Base-by-base conservation (phyloP, 1,140 invertebrate species). In the Neodiprion virginianus region DNA sequence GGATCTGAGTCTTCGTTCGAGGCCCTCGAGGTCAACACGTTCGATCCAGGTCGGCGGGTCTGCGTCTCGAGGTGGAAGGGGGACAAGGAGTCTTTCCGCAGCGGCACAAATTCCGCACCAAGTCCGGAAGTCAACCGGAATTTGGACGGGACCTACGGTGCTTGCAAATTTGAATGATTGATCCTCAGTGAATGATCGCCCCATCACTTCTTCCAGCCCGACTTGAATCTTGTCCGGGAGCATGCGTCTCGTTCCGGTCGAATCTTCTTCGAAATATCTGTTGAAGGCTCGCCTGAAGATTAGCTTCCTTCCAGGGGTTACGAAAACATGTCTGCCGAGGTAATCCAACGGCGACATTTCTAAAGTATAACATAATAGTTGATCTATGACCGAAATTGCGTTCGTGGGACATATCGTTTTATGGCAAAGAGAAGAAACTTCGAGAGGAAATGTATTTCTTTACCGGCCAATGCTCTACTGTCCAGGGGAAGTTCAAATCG, bases 51-150 rank as follows among this genome's bases (percentile, higher is more conserved):
- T 71, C 1, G 91, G 88, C 14, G 90, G 90, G 85, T 92, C 91
- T 21, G 83, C 80, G 0, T 89, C 83, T 65, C 86, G 84, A 0
- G 84, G 78, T 5, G 88, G 86, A n/a, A 90, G 86, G 14, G 88
- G 82, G 40, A 90, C 89, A 7, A 92, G 84, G 66, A 92, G 81
- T 73, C 93, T 85, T 81, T 94, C 93, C 77, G 90, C 91, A 7
- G 91, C 84, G 0, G 92, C 93, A 79, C 92, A 93, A 17, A 94
- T 81, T 11, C 93, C 92, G 79, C 92, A 93, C 91, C 93, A 94
- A 4, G 89, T 90, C 66, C 91, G 88, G 81, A 92, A 94, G 82
- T 91, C 90, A 21, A 93, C 77, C 1, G 88, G 82, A 68, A 90
- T 88, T 1, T 84, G 81, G 23, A 86, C 82, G 1, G 87, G 81